phyloP scores from a whole-genome alignment of 2,797 vertebrate species.

The Takifugu ocellatus region DNA sequence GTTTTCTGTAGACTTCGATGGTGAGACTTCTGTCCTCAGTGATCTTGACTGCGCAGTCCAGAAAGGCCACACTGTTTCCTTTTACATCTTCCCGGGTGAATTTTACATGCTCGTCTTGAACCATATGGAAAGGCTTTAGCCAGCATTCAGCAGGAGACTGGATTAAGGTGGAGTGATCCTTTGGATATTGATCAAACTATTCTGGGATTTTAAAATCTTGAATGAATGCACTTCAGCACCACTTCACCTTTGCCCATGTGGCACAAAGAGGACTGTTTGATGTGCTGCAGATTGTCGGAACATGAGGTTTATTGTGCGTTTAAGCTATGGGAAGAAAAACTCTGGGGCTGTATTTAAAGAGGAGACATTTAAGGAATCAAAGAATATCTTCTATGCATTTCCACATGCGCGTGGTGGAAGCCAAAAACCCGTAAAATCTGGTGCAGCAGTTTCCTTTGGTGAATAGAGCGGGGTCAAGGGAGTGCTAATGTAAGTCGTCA shows the following conservation, averaged over 20 bases:
- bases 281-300: constrained; percentile 21
- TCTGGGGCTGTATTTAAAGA: constrained; percentile 24
- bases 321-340: constrained; percentile 32
- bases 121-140: constrained; percentile 23
- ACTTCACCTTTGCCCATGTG: constrained; percentile 16
- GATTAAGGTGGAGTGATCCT: constrained; percentile 3
- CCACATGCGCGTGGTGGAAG: constrained; percentile 17
- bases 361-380: constrained; percentile 30
- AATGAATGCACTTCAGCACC: constrained; percentile 6
- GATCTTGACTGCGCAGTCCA: too few relatives aligned
- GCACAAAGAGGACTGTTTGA: constrained; percentile 18
- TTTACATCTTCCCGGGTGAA: too few relatives aligned
- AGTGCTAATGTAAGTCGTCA: constrained; percentile 26
- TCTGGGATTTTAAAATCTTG: neutral
- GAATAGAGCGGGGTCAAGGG: constrained; percentile 31
- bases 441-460: constrained; percentile 15
- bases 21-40: too few relatives aligned
- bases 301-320: constrained; percentile 28
- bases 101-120: too few relatives aligned
- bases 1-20: too few relatives aligned
- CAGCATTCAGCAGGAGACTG: constrained; percentile 5
- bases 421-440: constrained; percentile 32
- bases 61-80: too few relatives aligned
- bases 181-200: constrained; percentile 16
- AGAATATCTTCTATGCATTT: constrained; percentile 20